phyloP scores from a whole-genome alignment of 1,140 invertebrate species.

The Acromyrmex heyeri region DNA sequence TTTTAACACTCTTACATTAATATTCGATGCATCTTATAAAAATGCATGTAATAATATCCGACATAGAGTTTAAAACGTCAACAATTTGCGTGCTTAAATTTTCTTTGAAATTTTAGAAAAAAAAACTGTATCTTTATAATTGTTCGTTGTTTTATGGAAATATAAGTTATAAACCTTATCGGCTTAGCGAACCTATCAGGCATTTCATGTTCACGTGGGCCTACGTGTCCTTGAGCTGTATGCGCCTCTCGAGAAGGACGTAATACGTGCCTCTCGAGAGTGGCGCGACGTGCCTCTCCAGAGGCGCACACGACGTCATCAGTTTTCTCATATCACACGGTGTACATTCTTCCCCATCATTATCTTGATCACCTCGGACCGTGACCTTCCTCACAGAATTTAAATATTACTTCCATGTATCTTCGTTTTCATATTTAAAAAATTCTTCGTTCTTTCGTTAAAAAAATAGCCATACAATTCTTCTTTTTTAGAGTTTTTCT shows the following conservation, averaged over 20 bases:
- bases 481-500: not conserved
- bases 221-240: not conserved
- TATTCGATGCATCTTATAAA: not conserved
- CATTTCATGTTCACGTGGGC: slow-evolving; percentile 15
- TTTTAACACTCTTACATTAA: not conserved
- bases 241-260: not conserved
- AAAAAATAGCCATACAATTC: not conserved
- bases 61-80: not conserved
- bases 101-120: not conserved
- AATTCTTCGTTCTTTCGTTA: not conserved
- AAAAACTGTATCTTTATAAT: no score
- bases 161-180: not conserved
- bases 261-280: not conserved
- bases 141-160: not conserved
- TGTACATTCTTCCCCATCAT: not conserved
- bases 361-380: slow-evolving; percentile 18
- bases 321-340: not conserved
- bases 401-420: not conserved
- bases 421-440: not conserved
- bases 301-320: slow-evolving; percentile 19
- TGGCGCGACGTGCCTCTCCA: not conserved
- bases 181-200: not conserved
- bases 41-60: not conserved
- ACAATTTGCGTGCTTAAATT: not conserved
- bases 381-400: slow-evolving; percentile 53